Percentiles rank a stretch among this genome's conserved stretches.
These are phyloP conservation scores for Rhinolophus ferrumequinum DNA, from an alignment of 2,113 vertebrate species.

Conservation along the genomic window DNA sequence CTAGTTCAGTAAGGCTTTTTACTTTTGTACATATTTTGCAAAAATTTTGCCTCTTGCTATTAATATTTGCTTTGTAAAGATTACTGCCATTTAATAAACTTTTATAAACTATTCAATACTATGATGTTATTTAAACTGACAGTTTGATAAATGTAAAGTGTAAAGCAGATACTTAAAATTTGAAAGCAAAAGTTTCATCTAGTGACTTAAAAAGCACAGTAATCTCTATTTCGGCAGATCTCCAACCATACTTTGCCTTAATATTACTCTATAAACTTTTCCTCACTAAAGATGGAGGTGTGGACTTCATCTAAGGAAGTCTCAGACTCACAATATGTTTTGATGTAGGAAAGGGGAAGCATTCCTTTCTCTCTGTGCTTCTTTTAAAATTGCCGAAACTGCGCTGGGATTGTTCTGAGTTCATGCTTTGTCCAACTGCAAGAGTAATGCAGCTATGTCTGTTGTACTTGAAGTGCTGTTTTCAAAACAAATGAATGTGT, in stretches of 20 bases:
- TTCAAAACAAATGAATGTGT: background rate
- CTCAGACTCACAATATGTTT: background rate
- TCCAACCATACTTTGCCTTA: background rate
- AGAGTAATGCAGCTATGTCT: background rate
- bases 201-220: background rate
- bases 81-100: slow-evolving; percentile 90
- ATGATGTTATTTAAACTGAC: slow-evolving; percentile 63
- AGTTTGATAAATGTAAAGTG: background rate
- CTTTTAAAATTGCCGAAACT: background rate
- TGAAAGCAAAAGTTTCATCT: background rate
- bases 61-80: slow-evolving; percentile 90
- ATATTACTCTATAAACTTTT: background rate
- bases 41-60: slow-evolving; percentile 83
- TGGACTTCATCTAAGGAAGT: background rate
- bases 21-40: slow-evolving; percentile 87
- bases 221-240: background rate
- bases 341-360: background rate
- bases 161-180: background rate
- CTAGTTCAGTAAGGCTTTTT: slow-evolving; percentile 81
- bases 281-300: background rate
- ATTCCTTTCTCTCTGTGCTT: background rate
- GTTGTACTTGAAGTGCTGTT: background rate
- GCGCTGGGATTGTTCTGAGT: background rate
- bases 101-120: slow-evolving; percentile 77
- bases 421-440: rapidly evolving